These are phyloP conservation scores for Muscicapa comitata DNA, from an alignment of 2,797 vertebrate genomes.

Conservation along the genomic window DNA sequence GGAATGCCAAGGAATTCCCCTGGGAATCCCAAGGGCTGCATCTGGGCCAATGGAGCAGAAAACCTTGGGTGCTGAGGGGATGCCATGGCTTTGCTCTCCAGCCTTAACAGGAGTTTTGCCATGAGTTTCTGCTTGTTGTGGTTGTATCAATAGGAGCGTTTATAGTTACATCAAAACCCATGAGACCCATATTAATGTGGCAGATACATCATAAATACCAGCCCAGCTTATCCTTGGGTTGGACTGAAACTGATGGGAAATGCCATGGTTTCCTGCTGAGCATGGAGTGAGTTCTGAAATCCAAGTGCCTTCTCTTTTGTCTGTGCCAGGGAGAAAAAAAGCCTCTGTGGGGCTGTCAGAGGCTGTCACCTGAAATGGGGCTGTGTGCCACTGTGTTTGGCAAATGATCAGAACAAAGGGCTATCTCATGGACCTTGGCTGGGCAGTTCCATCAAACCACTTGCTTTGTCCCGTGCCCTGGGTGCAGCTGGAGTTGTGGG, in stretches of 20 bases:
- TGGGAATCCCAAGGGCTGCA: not conserved
- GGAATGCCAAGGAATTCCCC: too few species aligned
- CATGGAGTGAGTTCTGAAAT: not conserved
- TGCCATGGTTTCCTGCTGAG: not conserved
- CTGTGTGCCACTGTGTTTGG: not conserved
- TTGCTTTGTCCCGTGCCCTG: not conserved
- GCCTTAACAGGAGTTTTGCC: not conserved
- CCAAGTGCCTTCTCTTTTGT: not conserved
- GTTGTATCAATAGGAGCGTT: not conserved
- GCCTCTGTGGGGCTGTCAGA: rapidly evolving
- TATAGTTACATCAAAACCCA: not conserved
- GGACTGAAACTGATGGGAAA: not conserved
- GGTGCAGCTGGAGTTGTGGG: not conserved
- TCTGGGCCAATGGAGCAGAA: not conserved
- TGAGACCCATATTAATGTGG: not conserved
- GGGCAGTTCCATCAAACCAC: not conserved
- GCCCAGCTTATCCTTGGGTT: not conserved
- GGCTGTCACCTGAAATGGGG: not conserved
- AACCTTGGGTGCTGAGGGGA: not conserved
- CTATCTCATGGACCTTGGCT: not conserved
- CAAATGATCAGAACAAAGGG: not conserved
- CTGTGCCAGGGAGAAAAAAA: not conserved
- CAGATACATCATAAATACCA: not conserved
- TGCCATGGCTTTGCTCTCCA: not conserved
- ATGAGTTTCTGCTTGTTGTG: rapidly evolving